Evolutionary conservation across 2,888 invertebrate genomes (phyloP).

Genomic region (Lasioglossum vierecki): DNA sequence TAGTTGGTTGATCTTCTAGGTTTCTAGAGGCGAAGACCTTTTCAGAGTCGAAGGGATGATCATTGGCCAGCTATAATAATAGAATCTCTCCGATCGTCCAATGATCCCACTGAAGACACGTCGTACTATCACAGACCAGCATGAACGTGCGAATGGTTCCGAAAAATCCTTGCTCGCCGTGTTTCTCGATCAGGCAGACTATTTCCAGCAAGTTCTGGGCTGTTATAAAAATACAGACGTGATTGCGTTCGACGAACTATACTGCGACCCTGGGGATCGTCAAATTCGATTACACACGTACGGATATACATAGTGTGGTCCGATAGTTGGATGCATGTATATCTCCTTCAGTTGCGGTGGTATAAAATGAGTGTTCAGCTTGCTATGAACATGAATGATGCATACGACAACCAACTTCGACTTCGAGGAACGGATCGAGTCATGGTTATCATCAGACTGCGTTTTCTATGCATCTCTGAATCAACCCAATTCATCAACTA

Average conservation of each 20-base stretch:
- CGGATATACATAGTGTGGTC: background rate
- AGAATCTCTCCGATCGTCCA: conserved; percentile 29
- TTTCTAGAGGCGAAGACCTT: background rate
- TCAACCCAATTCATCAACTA: no score
- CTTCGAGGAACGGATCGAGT: background rate
- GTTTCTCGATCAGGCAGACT: background rate
- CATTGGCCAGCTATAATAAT: conserved; percentile 4
- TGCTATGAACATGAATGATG: no score
- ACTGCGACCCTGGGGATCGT: background rate
- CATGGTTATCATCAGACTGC: background rate
- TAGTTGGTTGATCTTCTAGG: background rate
- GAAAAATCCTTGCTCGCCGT: conserved; percentile 19
- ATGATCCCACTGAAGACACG: conserved; percentile 56
- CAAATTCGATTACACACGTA: background rate
- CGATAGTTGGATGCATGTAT: background rate
- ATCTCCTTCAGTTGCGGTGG: background rate
- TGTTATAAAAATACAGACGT: conserved; percentile 52
- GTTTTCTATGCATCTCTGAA: background rate
- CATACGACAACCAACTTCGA: background rate
- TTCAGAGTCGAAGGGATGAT: conserved; percentile 21
- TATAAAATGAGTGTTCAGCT: background rate
- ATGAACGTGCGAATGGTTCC: conserved; percentile 43
- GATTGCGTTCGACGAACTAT: conserved; percentile 3
- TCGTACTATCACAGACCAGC: conserved; percentile 69
- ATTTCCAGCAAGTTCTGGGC: conserved; percentile 25